These are phyloP conservation scores for Chromobotia macracanthus DNA, from an alignment of 2,797 vertebrate species.

Conservation along the genomic window DNA sequence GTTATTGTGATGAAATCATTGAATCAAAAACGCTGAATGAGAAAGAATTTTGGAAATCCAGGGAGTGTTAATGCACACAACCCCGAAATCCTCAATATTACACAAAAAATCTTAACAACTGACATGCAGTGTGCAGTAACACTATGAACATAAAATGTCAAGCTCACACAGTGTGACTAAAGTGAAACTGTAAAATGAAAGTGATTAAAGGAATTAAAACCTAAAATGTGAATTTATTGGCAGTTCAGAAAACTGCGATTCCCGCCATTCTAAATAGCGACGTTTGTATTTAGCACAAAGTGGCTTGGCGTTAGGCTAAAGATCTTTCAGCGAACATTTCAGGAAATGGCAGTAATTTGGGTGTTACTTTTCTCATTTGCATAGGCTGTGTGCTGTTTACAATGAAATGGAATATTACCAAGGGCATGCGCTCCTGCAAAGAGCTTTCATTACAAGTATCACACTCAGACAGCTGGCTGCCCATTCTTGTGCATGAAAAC, in stretches of 20 bases:
- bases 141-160: constrained; percentile 4
- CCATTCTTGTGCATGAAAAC: constrained; percentile 43
- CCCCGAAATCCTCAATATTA: constrained; percentile 2
- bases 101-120: background rate
- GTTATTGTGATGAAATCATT: constrained; percentile 23
- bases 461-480: constrained; percentile 29
- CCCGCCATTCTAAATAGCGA: background rate
- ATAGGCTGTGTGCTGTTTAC: constrained; percentile 21
- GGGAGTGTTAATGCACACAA: background rate
- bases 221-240: background rate
- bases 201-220: constrained; percentile 3
- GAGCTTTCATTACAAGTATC: constrained; percentile 47
- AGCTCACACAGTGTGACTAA: background rate
- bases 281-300: constrained; percentile 7
- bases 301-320: constrained; percentile 8
- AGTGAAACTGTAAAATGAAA: background rate
- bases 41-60: background rate
- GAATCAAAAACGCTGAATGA: constrained; percentile 4
- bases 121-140: background rate
- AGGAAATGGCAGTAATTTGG: constrained; percentile 26
- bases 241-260: constrained; percentile 8
- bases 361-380: constrained; percentile 39
- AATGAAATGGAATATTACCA: constrained; percentile 32
- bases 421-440: constrained; percentile 19
- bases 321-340: background rate